Conservation (phyloP, 2,797 vertebrate species). For the Tragelaphus eurycerus region DNA sequence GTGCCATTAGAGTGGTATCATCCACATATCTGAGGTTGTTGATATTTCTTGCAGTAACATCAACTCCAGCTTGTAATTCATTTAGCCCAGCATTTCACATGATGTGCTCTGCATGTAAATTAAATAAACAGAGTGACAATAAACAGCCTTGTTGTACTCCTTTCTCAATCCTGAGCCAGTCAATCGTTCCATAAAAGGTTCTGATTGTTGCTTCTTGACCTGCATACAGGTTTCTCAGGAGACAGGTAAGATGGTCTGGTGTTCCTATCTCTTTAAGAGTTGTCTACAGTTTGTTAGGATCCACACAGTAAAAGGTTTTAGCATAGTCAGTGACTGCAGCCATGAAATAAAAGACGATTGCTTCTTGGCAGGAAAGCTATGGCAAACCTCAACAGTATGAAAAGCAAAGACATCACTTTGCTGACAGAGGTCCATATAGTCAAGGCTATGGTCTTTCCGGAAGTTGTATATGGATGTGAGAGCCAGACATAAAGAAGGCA, state of each 20-base stretch:
- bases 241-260: neutral
- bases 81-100: neutral
- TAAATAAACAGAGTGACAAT: neutral
- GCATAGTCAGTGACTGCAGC: neutral
- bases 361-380: neutral
- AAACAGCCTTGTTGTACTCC: neutral
- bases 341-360: neutral
- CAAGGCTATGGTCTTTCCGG: neutral
- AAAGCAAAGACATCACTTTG: neutral
- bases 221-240: neutral
- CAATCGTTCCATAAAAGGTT: neutral
- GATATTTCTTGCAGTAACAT: neutral
- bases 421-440: neutral
- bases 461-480: neutral
- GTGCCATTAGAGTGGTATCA: neutral
- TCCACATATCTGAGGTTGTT: neutral
- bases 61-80: neutral
- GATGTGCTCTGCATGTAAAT: neutral
- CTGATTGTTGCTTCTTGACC: neutral
- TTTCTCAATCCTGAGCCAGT: neutral
- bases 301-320: neutral
- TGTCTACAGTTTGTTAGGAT: neutral
- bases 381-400: neutral
- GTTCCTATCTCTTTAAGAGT: neutral
- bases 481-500: neutral